A percentile compares a stretch with the other conserved stretches of the same genome.
These are phyloP conservation scores for Drosophila burlai DNA, from an alignment of 1,140 invertebrate species.

Conservation along the genomic window DNA sequence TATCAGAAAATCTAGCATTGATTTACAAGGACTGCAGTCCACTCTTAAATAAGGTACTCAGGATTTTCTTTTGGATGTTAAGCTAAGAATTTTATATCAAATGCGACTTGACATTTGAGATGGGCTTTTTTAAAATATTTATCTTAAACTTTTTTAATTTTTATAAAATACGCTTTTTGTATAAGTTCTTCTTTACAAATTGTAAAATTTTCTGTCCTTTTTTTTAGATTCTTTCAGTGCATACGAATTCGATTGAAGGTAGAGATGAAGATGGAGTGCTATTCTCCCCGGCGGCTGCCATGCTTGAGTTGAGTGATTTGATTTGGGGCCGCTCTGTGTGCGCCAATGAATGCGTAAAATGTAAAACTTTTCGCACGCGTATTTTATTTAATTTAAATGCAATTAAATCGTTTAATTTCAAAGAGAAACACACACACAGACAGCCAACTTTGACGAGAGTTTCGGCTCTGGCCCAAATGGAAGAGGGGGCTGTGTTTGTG, in stretches of 20 bases:
- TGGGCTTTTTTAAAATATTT: background rate
- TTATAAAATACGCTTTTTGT: background rate
- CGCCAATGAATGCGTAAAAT: slow-evolving; percentile 61
- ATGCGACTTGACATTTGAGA: background rate
- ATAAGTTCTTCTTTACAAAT: background rate
- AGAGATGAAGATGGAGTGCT: slow-evolving; percentile 3
- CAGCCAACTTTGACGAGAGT: background rate
- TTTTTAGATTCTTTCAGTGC: background rate
- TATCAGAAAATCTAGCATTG: background rate
- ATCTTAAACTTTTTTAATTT: background rate
- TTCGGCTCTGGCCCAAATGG: background rate
- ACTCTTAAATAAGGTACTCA: no score
- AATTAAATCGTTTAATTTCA: slow-evolving; percentile 80
- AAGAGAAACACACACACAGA: slow-evolving; percentile 60
- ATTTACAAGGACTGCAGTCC: background rate
- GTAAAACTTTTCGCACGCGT: slow-evolving; percentile 73
- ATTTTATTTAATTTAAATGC: slow-evolving; percentile 79
- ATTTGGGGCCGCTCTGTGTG: slow-evolving; percentile 55
- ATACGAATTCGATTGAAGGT: background rate
- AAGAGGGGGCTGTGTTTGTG: slow-evolving; percentile 1
- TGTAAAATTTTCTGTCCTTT: background rate
- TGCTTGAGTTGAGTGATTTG: slow-evolving; percentile 76
- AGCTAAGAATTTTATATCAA: accelerated
- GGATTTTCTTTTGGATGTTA: background rate
- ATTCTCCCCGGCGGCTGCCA: slow-evolving; percentile 26